Evolutionary conservation across 2,797 vertebrate species (phyloP).

Genomic region (Arctocebus calabarensis): DNA sequence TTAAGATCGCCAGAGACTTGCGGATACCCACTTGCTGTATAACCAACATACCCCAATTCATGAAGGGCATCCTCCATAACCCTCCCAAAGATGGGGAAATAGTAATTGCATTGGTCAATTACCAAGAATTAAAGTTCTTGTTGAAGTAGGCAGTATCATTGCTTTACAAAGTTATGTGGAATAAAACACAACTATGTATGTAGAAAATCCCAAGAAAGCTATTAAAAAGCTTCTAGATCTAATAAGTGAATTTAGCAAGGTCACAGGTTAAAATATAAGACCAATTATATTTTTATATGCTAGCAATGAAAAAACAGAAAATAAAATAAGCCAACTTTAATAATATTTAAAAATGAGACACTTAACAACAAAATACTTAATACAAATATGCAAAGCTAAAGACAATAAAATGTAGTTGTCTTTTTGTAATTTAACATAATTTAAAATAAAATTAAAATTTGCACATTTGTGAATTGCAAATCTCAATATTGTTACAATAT

Average conservation of each 20-base stretch:
- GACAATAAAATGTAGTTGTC: not conserved
- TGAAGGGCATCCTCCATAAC: not conserved
- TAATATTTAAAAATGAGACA: not conserved
- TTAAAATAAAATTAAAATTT: not conserved
- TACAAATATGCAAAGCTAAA: not conserved
- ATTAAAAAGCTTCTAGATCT: not conserved
- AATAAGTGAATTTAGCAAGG: slow-evolving; percentile 34
- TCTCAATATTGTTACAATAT: slow-evolving; percentile 14
- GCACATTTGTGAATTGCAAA: not conserved
- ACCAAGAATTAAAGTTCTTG: not conserved
- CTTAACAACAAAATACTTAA: not conserved
- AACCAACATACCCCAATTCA: not conserved
- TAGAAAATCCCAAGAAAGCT: slow-evolving; percentile 38
- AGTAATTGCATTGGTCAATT: not conserved
- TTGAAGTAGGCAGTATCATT: not conserved
- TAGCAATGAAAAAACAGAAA: slow-evolving; percentile 28
- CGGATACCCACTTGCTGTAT: not conserved
- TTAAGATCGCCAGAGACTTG: not conserved
- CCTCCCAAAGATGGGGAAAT: slow-evolving; percentile 26
- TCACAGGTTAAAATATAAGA: slow-evolving; percentile 11
- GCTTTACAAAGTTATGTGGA: slow-evolving; percentile 17
- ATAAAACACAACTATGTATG: slow-evolving; percentile 19
- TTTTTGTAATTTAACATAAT: not conserved
- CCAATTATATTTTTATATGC: slow-evolving; percentile 25
- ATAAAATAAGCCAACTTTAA: slow-evolving; percentile 25